Percentiles rank a stretch among this genome's conserved stretches.
phyloP scores from a whole-genome alignment of 1,140 invertebrate species.

The Piezodorus guildinii region DNA sequence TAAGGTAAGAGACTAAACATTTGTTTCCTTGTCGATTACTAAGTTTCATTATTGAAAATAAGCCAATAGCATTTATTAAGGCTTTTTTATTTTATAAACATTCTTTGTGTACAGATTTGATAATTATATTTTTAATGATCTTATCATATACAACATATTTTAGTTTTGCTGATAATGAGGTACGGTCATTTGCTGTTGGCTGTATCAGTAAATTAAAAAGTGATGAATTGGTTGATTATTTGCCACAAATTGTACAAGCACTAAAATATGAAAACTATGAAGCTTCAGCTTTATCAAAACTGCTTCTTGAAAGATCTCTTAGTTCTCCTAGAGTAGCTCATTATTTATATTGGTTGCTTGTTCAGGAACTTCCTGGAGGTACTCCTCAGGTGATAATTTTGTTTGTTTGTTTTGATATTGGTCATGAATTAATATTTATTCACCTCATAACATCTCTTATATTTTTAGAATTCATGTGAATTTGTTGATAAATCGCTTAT shows the following conservation, averaged over 20 bases:
- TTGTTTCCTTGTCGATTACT: too few relatives aligned
- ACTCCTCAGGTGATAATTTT: conserved; percentile 45
- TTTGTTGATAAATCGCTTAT: conserved; percentile 39
- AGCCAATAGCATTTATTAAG: too few relatives aligned
- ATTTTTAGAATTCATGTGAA: conserved; percentile 38
- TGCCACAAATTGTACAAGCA: conserved; percentile 89
- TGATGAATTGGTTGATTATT: conserved; percentile 80
- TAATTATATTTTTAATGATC: too few relatives aligned
- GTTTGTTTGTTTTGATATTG: conserved; percentile 23
- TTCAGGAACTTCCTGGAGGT: conserved; percentile 61
- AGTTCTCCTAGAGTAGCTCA: conserved; percentile 83
- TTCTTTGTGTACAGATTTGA: too few relatives aligned
- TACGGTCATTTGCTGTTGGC: conserved; percentile 68
- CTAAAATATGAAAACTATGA: conserved; percentile 90
- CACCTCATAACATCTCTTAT: too few relatives aligned
- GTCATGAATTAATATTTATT: neutral
- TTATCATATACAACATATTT: too few relatives aligned
- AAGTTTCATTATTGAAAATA: too few relatives aligned
- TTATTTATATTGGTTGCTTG: conserved; percentile 86
- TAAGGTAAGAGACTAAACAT: too few relatives aligned
- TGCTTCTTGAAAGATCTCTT: conserved; percentile 73
- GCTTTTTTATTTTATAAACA: too few relatives aligned
- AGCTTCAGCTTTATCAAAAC: conserved; percentile 65
- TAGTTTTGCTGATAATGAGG: conserved; percentile 81
- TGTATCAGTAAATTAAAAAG: conserved; percentile 68